Percentiles rank a stretch among this genome's conserved stretches.
Evolutionary conservation across 2,888 invertebrate genomes (phyloP).

Genomic region (Leucophenga maculata): DNA sequence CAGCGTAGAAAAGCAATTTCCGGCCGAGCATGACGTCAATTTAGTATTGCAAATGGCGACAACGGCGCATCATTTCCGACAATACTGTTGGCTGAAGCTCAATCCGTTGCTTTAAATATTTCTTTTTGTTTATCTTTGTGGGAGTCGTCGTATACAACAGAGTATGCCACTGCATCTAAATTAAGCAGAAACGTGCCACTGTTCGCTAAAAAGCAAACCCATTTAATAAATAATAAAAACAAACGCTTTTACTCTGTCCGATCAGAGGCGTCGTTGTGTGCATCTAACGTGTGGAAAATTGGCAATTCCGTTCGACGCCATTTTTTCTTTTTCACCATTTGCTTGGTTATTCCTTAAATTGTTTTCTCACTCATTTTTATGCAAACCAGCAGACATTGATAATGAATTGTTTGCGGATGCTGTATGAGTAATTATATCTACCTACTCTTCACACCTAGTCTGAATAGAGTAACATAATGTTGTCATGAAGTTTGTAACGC

Average conservation of each 20-base stretch:
- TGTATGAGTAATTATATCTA: background rate
- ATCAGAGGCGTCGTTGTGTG: conserved; percentile 21
- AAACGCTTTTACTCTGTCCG: background rate
- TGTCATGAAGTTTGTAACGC: no score
- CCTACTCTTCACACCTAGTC: no score
- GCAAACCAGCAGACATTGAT: conserved; percentile 36
- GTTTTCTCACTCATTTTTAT: conserved; percentile 35
- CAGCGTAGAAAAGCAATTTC: conserved; percentile 11
- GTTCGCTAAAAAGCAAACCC: conserved; percentile 12
- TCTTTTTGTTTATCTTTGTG: background rate
- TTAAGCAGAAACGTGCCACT: conserved; percentile 35
- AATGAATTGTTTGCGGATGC: conserved; percentile 44
- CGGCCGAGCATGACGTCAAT: conserved; percentile 18
- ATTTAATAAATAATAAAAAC: no score
- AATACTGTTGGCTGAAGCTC: background rate
- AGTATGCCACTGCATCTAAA: conserved; percentile 5
- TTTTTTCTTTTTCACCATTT: conserved; percentile 29
- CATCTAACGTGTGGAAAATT: conserved; percentile 58
- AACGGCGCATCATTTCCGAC: background rate
- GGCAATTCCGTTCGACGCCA: conserved; percentile 47
- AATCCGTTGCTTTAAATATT: background rate
- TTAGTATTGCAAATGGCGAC: background rate
- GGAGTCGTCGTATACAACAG: background rate
- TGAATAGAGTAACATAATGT: no score
- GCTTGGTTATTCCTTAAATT: conserved; percentile 15